Conservation (phyloP, 1,140 invertebrate species). For the Plectrocnemia conspersa region DNA sequence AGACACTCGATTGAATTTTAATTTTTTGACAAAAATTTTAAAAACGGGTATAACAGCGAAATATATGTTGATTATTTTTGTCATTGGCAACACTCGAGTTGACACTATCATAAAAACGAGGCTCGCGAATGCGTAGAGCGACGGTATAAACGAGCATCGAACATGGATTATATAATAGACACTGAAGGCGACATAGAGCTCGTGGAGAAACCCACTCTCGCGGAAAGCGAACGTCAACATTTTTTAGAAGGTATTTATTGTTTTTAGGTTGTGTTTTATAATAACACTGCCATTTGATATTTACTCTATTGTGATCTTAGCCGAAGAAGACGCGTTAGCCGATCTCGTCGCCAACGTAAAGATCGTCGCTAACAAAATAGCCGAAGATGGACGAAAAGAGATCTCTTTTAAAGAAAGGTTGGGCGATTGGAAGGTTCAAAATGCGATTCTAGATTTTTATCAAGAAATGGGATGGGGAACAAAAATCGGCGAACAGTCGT, state of each 20-base stretch:
- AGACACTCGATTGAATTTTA: too few species aligned
- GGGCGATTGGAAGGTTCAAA: conserved; percentile 16
- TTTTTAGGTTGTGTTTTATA: conserved; percentile 24
- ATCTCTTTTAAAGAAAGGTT: not conserved
- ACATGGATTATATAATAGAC: conserved; percentile 42
- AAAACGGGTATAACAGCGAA: too few species aligned
- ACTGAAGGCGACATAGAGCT: conserved; percentile 38
- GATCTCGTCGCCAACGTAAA: conserved; percentile 20
- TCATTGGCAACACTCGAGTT: too few species aligned
- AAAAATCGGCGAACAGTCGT: conserved; percentile 30
- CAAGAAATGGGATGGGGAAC: conserved; percentile 23
- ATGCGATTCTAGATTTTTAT: conserved; percentile 22
- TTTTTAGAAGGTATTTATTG: conserved; percentile 20
- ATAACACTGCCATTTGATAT: not conserved
- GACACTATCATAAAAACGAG: too few species aligned
- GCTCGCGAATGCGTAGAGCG: too few species aligned
- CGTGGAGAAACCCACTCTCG: conserved; percentile 27
- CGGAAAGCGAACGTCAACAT: conserved; percentile 13
- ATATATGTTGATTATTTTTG: too few species aligned
- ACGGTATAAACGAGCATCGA: too few species aligned
- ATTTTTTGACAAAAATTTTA: too few species aligned
- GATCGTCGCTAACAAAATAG: conserved; percentile 13
- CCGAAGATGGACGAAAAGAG: conserved; percentile 14
- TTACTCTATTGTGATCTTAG: conserved; percentile 25
- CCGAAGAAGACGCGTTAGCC: conserved; percentile 15